These are phyloP conservation scores for Megaptera novaeangliae DNA, from an alignment of 2,113 vertebrate genomes.

Conservation along the genomic window DNA sequence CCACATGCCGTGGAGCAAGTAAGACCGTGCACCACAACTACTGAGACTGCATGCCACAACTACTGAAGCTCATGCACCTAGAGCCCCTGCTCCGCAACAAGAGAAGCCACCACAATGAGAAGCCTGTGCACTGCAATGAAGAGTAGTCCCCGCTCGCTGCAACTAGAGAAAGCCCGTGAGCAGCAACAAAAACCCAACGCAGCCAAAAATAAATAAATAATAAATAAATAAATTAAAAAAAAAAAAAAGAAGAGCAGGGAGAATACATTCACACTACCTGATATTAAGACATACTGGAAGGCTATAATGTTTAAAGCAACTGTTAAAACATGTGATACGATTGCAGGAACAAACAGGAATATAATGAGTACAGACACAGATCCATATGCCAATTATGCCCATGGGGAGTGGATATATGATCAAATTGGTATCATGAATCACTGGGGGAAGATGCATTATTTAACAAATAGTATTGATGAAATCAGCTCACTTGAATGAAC, in stretches of 20 bases:
- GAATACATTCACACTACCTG: background rate
- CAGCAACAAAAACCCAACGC: too few relatives aligned
- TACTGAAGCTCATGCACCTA: too few relatives aligned
- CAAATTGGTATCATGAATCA: background rate
- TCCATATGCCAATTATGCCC: background rate
- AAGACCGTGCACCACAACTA: too few relatives aligned
- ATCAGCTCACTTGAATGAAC: background rate
- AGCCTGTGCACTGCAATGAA: too few relatives aligned
- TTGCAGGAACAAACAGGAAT: background rate
- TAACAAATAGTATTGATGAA: background rate
- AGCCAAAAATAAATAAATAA: too few relatives aligned
- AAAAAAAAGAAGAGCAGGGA: background rate
- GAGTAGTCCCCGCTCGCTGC: too few relatives aligned
- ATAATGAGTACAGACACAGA: background rate
- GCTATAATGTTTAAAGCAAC: background rate
- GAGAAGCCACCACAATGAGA: too few relatives aligned
- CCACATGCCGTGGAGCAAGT: too few relatives aligned
- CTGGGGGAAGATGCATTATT: background rate
- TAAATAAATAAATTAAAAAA: too few relatives aligned
- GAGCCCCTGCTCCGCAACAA: too few relatives aligned
- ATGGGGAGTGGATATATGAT: background rate
- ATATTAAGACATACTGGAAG: background rate
- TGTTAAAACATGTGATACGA: background rate
- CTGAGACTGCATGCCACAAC: too few relatives aligned
- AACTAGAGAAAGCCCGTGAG: too few relatives aligned